A percentile compares a stretch with the other conserved stretches of the same genome.
Evolutionary conservation across 2,888 invertebrate species (phyloP).

Genomic region (Patella caerulea): DNA sequence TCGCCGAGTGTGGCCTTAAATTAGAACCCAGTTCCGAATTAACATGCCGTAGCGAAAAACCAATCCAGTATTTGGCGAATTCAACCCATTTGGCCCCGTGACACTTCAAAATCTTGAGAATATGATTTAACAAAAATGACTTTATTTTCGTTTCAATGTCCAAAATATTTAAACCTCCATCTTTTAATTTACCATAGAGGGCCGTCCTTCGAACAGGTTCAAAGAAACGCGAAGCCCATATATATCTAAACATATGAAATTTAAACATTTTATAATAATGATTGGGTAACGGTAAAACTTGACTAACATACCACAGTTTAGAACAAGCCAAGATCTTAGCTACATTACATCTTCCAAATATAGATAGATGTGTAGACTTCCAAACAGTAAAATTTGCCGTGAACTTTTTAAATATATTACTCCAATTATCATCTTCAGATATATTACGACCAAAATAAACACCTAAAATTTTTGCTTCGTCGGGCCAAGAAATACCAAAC

Average conservation of each 20-base stretch:
- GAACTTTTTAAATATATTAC: slow-evolving; percentile 30
- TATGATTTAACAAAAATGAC: slow-evolving; percentile 22
- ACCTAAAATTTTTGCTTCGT: slow-evolving; percentile 36
- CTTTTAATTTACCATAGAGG: slow-evolving; percentile 23
- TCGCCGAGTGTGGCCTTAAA: slow-evolving; percentile 28
- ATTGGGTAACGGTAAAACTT: not conserved
- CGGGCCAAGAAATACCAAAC: slow-evolving; percentile 33
- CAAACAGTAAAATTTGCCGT: slow-evolving; percentile 25
- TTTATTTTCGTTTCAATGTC: slow-evolving; percentile 24
- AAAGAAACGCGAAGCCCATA: not conserved
- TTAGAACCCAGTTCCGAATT: slow-evolving; percentile 21
- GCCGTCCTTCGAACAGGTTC: slow-evolving; percentile 15
- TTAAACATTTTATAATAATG: not conserved
- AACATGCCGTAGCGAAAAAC: slow-evolving; percentile 18
- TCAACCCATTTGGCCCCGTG: slow-evolving; percentile 25
- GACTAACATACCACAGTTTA: not conserved
- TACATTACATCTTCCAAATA: slow-evolving; percentile 3
- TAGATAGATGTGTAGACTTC: slow-evolving; percentile 6
- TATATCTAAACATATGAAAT: slow-evolving; percentile 4
- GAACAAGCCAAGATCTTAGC: slow-evolving; percentile 8
- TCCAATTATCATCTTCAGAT: slow-evolving; percentile 31
- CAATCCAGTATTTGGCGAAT: slow-evolving; percentile 29
- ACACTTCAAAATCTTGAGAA: slow-evolving; percentile 25
- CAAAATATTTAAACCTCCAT: slow-evolving; percentile 28
- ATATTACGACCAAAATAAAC: slow-evolving; percentile 32